These are phyloP conservation scores for Noctua pronuba DNA, from an alignment of 2,888 invertebrate species.

Conservation along the genomic window DNA sequence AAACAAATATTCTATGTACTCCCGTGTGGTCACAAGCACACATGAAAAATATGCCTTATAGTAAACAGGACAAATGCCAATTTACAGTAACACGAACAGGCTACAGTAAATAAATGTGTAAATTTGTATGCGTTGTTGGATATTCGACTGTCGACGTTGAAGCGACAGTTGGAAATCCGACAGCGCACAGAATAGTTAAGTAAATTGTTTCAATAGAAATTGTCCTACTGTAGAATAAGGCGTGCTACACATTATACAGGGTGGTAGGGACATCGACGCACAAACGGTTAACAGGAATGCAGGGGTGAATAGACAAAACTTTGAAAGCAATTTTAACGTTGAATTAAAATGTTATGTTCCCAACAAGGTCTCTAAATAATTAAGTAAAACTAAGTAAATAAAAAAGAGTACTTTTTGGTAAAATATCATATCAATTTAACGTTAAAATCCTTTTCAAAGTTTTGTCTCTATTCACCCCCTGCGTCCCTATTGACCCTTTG, in stretches of 20 bases:
- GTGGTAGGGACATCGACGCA: not conserved
- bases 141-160: not conserved
- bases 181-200: not conserved
- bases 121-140: not conserved
- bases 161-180: not conserved
- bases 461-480: too few relatives aligned
- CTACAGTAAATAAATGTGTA: not conserved
- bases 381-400: too few relatives aligned
- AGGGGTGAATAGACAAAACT: too few relatives aligned
- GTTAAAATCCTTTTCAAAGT: too few relatives aligned
- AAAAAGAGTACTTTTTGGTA: too few relatives aligned
- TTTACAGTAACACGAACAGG: not conserved
- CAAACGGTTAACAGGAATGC: not conserved
- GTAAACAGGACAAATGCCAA: not conserved
- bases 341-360: too few relatives aligned
- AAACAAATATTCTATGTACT: slow-evolving; percentile 1
- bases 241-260: not conserved
- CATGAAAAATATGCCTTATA: not conserved
- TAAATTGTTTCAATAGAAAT: not conserved
- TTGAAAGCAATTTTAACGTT: too few relatives aligned
- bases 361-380: too few relatives aligned
- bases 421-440: too few relatives aligned
- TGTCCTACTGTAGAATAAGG: not conserved
- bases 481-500: too few relatives aligned
- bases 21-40: not conserved